Base-by-base conservation (phyloP, 2,797 vertebrate genomes). In the Pipistrellus pipistrellus region DNA sequence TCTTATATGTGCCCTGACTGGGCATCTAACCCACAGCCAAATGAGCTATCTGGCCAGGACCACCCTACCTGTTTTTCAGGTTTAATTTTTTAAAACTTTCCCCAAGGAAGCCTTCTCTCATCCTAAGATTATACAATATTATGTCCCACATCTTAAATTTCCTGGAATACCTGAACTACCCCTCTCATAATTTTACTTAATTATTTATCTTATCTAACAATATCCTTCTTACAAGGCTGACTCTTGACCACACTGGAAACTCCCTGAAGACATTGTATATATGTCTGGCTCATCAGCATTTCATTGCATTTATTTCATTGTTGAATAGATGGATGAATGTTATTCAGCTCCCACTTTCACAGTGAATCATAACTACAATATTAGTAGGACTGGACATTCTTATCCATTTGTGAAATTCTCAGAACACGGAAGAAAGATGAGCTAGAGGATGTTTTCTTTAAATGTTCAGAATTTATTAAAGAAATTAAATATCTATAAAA, bases 401-500 rank as follows among this genome's bases (percentile, higher is more conserved):
- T 92, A 32, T 9, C n/a, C 86, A 87, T 81, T 57, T 53, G 30
- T n/a, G 7, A 77, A 62, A 41, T 69, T 82, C 71, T 81, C 6
- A n/a, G n/a, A 12, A 48, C 66, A 68, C 1, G 48, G 12, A 72
- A 89, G 12, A 76, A 30, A 84, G 5, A 68, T 64, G 18, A 73
- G 1, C 25, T 82, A 46, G 10, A 92, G 13, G 0, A 0, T 3
- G 41, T 89, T 8, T 48, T 83, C 6, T 83, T 91, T 78, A 64
- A 68, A 20, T 15, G 46, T 41, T 81, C 68, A 71, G 12, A 30
- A 18, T 64, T 13, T 66, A 84, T 44, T 82, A 78, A 0, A 75
- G 38, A 93, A 83, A 87, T 81, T 75, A 77, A 84, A 44, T 25
- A 69, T 23, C 30, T 80, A 27, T 25, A 69, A 78, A 66, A 94